Conservation (phyloP, 2,113 vertebrate species). For the Lagopus muta region DNA sequence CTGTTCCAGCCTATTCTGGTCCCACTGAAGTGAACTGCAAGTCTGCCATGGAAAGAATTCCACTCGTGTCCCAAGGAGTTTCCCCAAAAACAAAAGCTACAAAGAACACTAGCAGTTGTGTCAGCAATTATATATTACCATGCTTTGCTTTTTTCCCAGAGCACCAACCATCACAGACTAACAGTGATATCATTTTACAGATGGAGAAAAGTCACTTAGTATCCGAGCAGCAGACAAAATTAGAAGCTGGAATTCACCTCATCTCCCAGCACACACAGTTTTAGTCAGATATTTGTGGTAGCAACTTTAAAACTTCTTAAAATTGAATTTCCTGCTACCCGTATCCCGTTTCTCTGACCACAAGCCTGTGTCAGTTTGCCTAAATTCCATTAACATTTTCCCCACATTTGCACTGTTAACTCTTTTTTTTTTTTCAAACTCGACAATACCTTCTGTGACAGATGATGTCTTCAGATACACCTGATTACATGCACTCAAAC, state of each 20-base stretch:
- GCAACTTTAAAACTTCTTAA: not conserved
- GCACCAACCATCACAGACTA: not conserved
- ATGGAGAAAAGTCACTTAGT: not conserved
- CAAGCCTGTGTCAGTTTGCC: not conserved
- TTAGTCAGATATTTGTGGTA: not conserved
- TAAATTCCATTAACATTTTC: not conserved
- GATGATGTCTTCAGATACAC: not conserved
- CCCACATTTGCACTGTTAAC: not conserved
- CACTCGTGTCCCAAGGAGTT: not conserved
- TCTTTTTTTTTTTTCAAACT: constrained; percentile 6
- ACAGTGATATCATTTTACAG: not conserved
- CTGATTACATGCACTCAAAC: not conserved
- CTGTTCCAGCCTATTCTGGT: not conserved
- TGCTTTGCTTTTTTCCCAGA: not conserved
- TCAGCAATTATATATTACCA: not conserved
- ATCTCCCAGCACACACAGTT: not conserved
- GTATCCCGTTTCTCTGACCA: not conserved
- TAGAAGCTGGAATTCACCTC: not conserved
- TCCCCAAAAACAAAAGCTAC: not conserved
- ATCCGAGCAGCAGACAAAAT: not conserved
- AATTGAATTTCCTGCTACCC: not conserved
- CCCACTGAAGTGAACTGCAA: not conserved
- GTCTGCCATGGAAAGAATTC: not conserved
- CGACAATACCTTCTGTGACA: not conserved
- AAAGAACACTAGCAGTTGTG: not conserved